phyloP scores from a whole-genome alignment of 1,140 invertebrate species.

The Saccostrea glomerata region DNA sequence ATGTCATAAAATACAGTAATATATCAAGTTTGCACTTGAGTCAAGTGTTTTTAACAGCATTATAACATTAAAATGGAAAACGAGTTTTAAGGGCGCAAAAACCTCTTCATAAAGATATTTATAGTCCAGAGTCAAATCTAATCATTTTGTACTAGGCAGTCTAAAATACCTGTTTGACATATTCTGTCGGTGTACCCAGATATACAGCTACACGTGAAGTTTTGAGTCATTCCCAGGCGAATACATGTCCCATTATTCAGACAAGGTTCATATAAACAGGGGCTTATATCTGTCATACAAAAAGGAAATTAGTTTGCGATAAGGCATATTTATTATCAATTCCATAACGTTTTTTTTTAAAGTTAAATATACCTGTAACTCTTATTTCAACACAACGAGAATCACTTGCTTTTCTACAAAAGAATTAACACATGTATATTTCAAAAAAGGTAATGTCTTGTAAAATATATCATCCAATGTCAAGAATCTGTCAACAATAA shows the following conservation, averaged over 20 bases:
- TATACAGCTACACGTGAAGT: conserved; percentile 39
- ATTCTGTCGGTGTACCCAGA: conserved; percentile 26
- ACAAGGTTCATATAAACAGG: conserved; percentile 30
- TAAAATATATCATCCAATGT: too few species aligned
- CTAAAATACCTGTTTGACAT: conserved; percentile 39
- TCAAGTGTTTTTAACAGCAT: too few species aligned
- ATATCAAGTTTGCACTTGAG: too few species aligned
- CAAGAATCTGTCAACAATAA: too few species aligned
- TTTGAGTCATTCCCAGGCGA: conserved; percentile 26
- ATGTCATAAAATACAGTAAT: too few species aligned
- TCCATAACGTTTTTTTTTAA: background rate
- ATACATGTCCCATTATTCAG: conserved; percentile 46
- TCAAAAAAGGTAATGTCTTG: too few species aligned
- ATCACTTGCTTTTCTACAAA: conserved; percentile 43
- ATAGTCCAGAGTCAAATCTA: background rate
- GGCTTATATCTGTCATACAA: conserved; percentile 35
- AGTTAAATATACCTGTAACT: conserved; percentile 33
- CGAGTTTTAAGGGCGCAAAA: too few species aligned
- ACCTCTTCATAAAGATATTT: background rate
- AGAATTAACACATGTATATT: background rate
- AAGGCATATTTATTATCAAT: background rate
- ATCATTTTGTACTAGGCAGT: background rate
- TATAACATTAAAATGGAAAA: too few species aligned
- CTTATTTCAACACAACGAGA: conserved; percentile 30
- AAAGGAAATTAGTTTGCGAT: background rate